These are phyloP conservation scores for Chrysolina oricalcia DNA, from an alignment of 2,888 invertebrate species.

Conservation along the genomic window DNA sequence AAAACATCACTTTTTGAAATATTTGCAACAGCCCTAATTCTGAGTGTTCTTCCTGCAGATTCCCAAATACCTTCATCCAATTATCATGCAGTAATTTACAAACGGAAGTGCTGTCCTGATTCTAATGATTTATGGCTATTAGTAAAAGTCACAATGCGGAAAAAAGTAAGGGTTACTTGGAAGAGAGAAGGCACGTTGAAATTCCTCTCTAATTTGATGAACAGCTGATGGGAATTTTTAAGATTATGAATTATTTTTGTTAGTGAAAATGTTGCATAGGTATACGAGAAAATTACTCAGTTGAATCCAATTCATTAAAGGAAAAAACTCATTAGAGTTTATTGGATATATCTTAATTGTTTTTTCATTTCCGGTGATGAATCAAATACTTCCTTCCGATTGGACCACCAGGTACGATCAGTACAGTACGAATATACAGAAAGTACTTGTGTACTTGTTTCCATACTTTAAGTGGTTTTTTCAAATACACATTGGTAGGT, in stretches of 20 bases:
- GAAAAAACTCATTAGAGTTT: too few species aligned
- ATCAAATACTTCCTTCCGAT: too few species aligned
- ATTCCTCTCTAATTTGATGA: neutral
- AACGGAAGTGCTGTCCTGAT: conserved; percentile 30
- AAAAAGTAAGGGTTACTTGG: neutral
- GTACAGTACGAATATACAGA: too few species aligned
- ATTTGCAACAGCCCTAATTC: neutral
- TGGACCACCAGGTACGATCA: too few species aligned
- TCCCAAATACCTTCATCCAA: neutral
- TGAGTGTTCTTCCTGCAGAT: neutral
- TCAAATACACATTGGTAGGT: too few species aligned
- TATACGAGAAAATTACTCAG: too few species aligned
- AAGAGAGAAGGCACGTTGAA: neutral
- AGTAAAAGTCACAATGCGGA: conserved; percentile 26
- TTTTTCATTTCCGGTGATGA: too few species aligned
- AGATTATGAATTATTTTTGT: neutral
- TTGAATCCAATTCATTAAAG: too few species aligned
- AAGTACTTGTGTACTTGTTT: too few species aligned
- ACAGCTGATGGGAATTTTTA: neutral
- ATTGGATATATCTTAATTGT: too few species aligned
- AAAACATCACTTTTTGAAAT: too few species aligned
- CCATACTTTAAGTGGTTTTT: too few species aligned
- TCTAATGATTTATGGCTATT: conserved; percentile 51
- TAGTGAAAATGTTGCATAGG: neutral
- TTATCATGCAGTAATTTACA: neutral